Conservation (phyloP, 92 coral and sea anemone species). For the Micromussa lordhowensis region DNA sequence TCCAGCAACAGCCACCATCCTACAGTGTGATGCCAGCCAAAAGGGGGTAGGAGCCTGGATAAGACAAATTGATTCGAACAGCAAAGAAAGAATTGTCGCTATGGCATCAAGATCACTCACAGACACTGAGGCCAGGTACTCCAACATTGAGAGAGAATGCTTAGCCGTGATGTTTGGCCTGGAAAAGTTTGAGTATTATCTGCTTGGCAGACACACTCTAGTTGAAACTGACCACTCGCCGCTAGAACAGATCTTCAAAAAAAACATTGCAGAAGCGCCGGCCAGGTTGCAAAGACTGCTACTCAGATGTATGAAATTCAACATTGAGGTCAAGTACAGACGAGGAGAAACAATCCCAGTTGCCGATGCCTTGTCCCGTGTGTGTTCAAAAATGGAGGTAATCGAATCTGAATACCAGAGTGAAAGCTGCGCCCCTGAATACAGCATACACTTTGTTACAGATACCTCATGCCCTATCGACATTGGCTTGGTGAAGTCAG, state of each 20-base stretch:
- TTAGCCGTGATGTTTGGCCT: slow-evolving; percentile 9
- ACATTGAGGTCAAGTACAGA: slow-evolving; percentile 65
- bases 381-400: slow-evolving; percentile 17
- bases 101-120: slow-evolving; percentile 25
- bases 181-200: slow-evolving; percentile 18
- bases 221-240: slow-evolving; percentile 50
- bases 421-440: background rate
- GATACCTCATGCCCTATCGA: slow-evolving; percentile 44
- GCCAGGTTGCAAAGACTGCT: slow-evolving; percentile 34
- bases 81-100: slow-evolving; percentile 35
- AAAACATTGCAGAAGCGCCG: slow-evolving; percentile 36
- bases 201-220: slow-evolving; percentile 13
- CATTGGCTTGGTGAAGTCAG: slow-evolving; percentile 14
- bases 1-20: slow-evolving; percentile 53
- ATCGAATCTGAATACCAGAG: background rate
- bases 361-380: slow-evolving; percentile 65
- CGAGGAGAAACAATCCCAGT: slow-evolving; percentile 70
- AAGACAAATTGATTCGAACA: slow-evolving; percentile 24
- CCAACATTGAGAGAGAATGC: slow-evolving; percentile 22
- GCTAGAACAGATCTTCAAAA: slow-evolving; percentile 46
- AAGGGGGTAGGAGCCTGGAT: slow-evolving; percentile 51
- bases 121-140: slow-evolving; percentile 36
- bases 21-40: slow-evolving; percentile 61
- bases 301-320: slow-evolving; percentile 28
- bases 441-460: too few relatives aligned